phyloP scores from a whole-genome alignment of 64 coral and sea anemone genomes.

The Montipora sp. region DNA sequence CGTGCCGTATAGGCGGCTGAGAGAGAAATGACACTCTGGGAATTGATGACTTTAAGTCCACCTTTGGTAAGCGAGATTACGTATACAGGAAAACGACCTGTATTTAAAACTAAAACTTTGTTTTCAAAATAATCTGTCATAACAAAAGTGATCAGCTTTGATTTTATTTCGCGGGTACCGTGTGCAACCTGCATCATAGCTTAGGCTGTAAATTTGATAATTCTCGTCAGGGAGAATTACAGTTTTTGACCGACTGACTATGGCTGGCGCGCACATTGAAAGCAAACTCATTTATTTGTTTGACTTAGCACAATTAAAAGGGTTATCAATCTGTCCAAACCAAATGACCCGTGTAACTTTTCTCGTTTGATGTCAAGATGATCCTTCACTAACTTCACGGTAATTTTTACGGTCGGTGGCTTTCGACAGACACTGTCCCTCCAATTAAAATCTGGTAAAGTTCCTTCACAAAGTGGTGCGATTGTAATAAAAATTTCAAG shows the following conservation, averaged over 20 bases:
- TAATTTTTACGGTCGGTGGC: constrained; percentile 27
- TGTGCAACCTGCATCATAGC: not conserved
- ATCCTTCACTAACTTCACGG: not conserved
- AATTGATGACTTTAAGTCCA: too few relatives aligned
- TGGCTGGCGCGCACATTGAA: too few relatives aligned
- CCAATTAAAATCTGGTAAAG: too few relatives aligned
- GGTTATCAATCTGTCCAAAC: not conserved
- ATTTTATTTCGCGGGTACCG: not conserved
- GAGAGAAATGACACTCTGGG: too few relatives aligned
- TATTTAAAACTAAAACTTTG: too few relatives aligned
- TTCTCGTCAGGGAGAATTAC: not conserved
- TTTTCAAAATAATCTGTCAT: not conserved
- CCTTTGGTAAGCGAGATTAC: too few relatives aligned
- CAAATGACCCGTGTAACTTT: not conserved
- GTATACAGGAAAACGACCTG: too few relatives aligned
- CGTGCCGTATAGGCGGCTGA: too few relatives aligned
- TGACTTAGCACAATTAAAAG: not conserved
- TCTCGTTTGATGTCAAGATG: constrained; percentile 4
- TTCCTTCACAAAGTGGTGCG: not conserved
- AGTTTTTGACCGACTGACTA: not conserved
- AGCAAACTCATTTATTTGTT: too few relatives aligned
- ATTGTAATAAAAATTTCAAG: not conserved
- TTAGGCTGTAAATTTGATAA: not conserved
- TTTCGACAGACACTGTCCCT: not conserved
- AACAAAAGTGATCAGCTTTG: not conserved